These are phyloP conservation scores for Argya squamiceps DNA, from an alignment of 2,797 vertebrate species.

Conservation along the genomic window DNA sequence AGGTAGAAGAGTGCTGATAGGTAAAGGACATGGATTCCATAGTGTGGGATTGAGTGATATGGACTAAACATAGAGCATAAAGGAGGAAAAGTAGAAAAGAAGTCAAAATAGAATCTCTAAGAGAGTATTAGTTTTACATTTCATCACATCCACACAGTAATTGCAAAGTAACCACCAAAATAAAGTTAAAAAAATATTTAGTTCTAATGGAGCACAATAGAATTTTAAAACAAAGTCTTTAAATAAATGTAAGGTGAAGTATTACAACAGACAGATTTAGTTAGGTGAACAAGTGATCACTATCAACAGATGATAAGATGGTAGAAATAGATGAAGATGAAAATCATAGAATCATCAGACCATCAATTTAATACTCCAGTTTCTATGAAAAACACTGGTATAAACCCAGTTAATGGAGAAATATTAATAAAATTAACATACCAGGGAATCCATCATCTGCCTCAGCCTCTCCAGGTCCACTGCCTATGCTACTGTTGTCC, in stretches of 20 bases:
- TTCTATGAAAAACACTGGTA: not conserved
- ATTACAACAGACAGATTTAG: not conserved
- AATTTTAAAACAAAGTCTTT: not conserved
- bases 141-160: not conserved
- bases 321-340: not conserved
- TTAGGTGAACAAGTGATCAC: not conserved
- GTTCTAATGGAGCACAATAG: not conserved
- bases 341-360: not conserved
- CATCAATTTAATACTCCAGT: not conserved
- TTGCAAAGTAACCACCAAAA: not conserved
- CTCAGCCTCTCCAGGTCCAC: slow-evolving; percentile 90
- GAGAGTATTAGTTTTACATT: slow-evolving; percentile 41
- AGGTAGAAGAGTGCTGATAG: slow-evolving; percentile 94
- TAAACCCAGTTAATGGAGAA: not conserved
- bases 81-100: slow-evolving; percentile 65
- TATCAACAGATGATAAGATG: not conserved
- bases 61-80: slow-evolving; percentile 81
- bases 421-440: slow-evolving; percentile 61
- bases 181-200: not conserved
- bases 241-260: not conserved
- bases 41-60: slow-evolving; percentile 92
- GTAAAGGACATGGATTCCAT: slow-evolving; percentile 97
- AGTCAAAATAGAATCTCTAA: slow-evolving; percentile 60
- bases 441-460: slow-evolving; percentile 95
- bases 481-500: slow-evolving; percentile 91